A percentile compares a stretch with the other conserved stretches of the same genome.
Conservation (phyloP, 2,797 vertebrate genomes). For the Phrynocephalus guinanensis region DNA sequence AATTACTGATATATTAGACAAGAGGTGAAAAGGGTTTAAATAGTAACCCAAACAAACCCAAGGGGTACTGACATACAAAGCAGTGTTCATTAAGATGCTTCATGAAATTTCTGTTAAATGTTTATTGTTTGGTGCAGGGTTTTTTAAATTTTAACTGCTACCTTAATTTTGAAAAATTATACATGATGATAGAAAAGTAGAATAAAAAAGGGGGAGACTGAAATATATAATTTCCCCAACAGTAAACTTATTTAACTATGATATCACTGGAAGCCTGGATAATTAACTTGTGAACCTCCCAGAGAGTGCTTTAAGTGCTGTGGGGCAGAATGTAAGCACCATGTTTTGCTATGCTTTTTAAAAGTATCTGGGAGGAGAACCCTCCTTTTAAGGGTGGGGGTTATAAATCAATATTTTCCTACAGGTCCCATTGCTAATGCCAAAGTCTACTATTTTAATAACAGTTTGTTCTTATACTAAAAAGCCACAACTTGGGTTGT, state of each 20-base stretch:
- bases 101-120: not conserved
- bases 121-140: not conserved
- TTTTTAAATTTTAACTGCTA: not conserved
- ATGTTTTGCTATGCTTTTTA: no score
- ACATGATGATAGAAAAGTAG: not conserved
- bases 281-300: no score
- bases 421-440: no score
- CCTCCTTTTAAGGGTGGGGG: no score
- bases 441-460: no score
- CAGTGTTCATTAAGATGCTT: not conserved
- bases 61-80: not conserved
- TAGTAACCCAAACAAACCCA: not conserved
- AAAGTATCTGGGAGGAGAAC: no score
- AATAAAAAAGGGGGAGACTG: fast-evolving
- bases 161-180: not conserved
- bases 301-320: no score
- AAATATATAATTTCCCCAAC: fast-evolving
- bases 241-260: not conserved
- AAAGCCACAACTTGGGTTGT: not conserved
- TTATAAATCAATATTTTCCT: not conserved
- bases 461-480: not conserved
- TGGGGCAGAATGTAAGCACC: no score
- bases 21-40: not conserved
- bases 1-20: not conserved
- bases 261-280: no score